Evolutionary conservation across 1,140 invertebrate genomes (phyloP).

Genomic region (Drosophila nikananu): DNA sequence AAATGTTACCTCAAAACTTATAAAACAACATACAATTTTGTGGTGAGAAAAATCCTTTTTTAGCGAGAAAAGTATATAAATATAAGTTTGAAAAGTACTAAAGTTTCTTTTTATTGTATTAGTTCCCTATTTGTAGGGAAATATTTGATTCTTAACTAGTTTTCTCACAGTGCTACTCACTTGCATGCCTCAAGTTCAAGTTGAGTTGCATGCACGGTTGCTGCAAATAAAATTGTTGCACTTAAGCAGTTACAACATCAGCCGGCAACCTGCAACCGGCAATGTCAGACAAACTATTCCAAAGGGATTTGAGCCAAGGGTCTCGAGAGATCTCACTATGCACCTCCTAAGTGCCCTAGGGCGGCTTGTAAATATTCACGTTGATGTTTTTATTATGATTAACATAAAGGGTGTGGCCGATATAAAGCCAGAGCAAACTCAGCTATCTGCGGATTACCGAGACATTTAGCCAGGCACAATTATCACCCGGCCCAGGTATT

Average conservation of each 20-base stretch:
- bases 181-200: slow-evolving; percentile 58
- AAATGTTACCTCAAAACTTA: too few relatives aligned
- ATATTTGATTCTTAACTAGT: not conserved
- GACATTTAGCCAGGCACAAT: slow-evolving; percentile 65
- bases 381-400: slow-evolving; percentile 83
- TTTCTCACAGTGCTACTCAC: slow-evolving; percentile 47
- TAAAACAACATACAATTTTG: too few relatives aligned
- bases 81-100: too few relatives aligned
- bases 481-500: slow-evolving; percentile 19
- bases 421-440: slow-evolving; percentile 18
- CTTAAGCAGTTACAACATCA: slow-evolving; percentile 69
- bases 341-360: slow-evolving; percentile 42
- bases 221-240: slow-evolving; percentile 81
- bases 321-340: slow-evolving; percentile 22
- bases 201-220: slow-evolving; percentile 69
- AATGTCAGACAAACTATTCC: slow-evolving; percentile 40
- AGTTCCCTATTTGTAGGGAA: too few relatives aligned
- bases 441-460: slow-evolving; percentile 63
- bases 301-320: slow-evolving; percentile 30
- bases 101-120: too few relatives aligned
- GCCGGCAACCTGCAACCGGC: slow-evolving; percentile 39
- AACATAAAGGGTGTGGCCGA: slow-evolving; percentile 63
- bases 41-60: too few relatives aligned
- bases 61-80: too few relatives aligned
- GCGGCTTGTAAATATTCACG: slow-evolving; percentile 72